phyloP scores from a whole-genome alignment of 2,113 vertebrate genomes.

The Lepus americanus region DNA sequence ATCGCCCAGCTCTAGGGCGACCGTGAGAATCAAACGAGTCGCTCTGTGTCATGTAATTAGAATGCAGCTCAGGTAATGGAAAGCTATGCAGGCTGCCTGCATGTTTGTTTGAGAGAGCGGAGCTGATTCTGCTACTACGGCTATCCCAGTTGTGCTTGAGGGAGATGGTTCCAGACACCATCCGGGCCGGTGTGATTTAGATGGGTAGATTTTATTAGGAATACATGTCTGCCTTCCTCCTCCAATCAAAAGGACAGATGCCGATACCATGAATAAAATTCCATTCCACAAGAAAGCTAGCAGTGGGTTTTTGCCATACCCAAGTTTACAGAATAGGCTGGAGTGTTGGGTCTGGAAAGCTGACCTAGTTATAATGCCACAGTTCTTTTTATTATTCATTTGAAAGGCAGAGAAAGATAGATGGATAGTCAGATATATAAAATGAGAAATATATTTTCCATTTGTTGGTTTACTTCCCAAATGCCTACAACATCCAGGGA shows the following conservation, averaged over 20 bases:
- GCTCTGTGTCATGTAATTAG: neutral
- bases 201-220: neutral
- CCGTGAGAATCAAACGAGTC: neutral
- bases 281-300: constrained; percentile 36
- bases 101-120: neutral
- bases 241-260: constrained; percentile 25
- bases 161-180: neutral
- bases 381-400: too few species aligned
- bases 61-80: neutral
- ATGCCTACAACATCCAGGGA: too few species aligned
- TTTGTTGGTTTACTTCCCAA: too few species aligned
- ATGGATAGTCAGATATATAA: too few species aligned
- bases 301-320: neutral
- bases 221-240: neutral
- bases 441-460: too few species aligned
- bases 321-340: neutral
- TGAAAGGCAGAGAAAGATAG: too few species aligned
- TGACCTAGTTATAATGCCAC: neutral
- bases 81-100: neutral
- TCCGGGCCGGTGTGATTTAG: neutral
- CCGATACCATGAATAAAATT: constrained; percentile 54
- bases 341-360: neutral
- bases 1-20: neutral
- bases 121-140: neutral
- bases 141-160: neutral